Percentiles rank a stretch among this genome's conserved stretches.
These are phyloP conservation scores for Calephelis virginiensis DNA, from an alignment of 1,140 invertebrate genomes.

Conservation along the genomic window DNA sequence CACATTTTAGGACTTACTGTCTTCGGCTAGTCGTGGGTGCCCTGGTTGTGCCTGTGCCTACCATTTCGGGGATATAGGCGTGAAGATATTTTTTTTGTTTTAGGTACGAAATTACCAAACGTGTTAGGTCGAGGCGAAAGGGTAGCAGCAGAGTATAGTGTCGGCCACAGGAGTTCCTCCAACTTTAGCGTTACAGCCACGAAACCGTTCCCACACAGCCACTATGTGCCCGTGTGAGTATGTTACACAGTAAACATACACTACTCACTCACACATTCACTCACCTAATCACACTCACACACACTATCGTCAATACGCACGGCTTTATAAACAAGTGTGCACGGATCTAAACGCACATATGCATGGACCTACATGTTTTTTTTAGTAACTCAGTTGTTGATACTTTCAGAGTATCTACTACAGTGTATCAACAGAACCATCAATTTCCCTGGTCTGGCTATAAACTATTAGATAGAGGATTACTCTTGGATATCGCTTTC, in stretches of 20 bases:
- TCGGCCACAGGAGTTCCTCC: constrained; percentile 84
- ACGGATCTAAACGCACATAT: background rate
- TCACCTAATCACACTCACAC: background rate
- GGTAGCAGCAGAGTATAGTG: constrained; percentile 86
- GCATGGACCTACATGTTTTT: background rate
- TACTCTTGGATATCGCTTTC: constrained; percentile 83
- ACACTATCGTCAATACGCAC: background rate
- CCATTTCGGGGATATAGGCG: no score
- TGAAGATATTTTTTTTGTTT: no score
- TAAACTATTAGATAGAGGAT: constrained; percentile 82
- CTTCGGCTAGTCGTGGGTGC: no score
- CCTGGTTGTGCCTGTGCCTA: no score
- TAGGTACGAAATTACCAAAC: constrained; percentile 85
- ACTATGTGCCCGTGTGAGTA: constrained; percentile 60
- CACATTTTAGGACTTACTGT: no score
- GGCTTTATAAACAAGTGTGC: background rate
- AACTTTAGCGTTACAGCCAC: constrained; percentile 85
- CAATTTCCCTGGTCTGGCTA: constrained; percentile 92
- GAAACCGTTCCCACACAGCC: constrained; percentile 87
- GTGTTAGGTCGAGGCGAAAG: constrained; percentile 89
- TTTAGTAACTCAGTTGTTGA: background rate
- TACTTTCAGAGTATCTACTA: constrained; percentile 80
- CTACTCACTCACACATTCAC: background rate
- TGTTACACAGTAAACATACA: background rate
- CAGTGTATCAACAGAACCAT: constrained; percentile 84